phyloP scores from a whole-genome alignment of 2,797 vertebrate species.

The Crocidura indochinensis region DNA sequence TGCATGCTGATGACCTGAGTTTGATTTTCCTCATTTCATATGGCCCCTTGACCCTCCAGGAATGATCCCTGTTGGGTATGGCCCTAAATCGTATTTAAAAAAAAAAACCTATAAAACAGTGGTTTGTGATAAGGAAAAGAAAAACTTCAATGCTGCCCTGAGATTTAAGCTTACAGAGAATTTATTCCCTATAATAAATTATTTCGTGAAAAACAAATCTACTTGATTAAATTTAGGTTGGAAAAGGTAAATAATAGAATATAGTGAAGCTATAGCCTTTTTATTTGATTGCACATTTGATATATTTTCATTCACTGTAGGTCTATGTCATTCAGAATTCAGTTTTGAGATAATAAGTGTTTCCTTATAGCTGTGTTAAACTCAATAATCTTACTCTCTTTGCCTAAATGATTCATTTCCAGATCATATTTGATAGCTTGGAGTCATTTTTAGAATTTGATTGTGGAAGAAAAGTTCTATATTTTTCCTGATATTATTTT shows the following conservation, averaged over 20 bases:
- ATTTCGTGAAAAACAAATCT: slow-evolving; percentile 54
- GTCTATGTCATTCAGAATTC: slow-evolving; percentile 72
- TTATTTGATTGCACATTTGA: slow-evolving; percentile 70
- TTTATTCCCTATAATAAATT: slow-evolving; percentile 9
- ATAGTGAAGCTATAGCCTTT: slow-evolving; percentile 48
- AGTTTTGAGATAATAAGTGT: slow-evolving; percentile 66
- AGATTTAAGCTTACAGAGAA: background rate
- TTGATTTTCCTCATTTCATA: no score
- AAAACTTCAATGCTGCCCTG: background rate
- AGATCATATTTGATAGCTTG: slow-evolving; percentile 56
- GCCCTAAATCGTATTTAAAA: no score
- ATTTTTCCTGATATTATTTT: slow-evolving; percentile 28
- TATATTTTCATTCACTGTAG: slow-evolving; percentile 69
- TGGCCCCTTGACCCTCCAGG: no score
- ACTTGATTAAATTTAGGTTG: slow-evolving; percentile 57
- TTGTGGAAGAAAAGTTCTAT: slow-evolving; percentile 46
- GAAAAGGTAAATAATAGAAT: slow-evolving; percentile 56
- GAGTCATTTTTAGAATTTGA: slow-evolving; percentile 54
- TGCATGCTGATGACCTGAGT: no score
- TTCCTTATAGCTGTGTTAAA: slow-evolving; percentile 79
- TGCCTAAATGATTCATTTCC: slow-evolving; percentile 74
- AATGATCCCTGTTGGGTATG: no score
- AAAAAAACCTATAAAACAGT: no score
- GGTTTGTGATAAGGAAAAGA: background rate
- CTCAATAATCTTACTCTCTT: slow-evolving; percentile 63